A percentile compares a stretch with the other conserved stretches of the same genome.
Conservation (phyloP, 2,888 invertebrate species). For the Cacoxenus indagator region DNA sequence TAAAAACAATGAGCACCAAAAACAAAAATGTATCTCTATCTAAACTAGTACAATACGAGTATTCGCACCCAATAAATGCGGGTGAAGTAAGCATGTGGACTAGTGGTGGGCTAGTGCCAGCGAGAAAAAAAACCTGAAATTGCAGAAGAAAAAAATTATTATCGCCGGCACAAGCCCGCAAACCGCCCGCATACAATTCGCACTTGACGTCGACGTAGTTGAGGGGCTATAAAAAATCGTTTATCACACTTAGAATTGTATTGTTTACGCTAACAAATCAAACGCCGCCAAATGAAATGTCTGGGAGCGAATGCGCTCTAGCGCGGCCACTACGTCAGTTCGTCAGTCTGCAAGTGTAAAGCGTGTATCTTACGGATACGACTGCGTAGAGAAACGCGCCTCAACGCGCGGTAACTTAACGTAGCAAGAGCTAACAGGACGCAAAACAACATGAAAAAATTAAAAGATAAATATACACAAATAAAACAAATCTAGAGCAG, state of each 20-base stretch:
- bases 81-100: not conserved
- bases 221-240: slow-evolving; percentile 5
- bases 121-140: too few species aligned
- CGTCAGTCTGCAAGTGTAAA: too few species aligned
- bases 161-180: not conserved
- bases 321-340: too few species aligned
- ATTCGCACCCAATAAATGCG: not conserved
- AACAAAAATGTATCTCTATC: not conserved
- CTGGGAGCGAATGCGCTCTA: too few species aligned
- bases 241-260: slow-evolving; percentile 8
- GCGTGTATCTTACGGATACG: not conserved
- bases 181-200: not conserved
- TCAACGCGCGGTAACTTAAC: not conserved
- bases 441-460: not conserved
- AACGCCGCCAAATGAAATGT: not conserved
- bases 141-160: too few species aligned
- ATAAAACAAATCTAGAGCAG: not conserved
- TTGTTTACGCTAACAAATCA: slow-evolving; percentile 15
- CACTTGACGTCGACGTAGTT: not conserved
- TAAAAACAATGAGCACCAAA: not conserved
- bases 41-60: not conserved
- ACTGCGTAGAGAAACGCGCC: not conserved
- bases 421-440: not conserved
- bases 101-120: too few species aligned
- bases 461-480: not conserved